phyloP scores from a whole-genome alignment of 35 echinoderm and acorn worm species.

The Heliocidaris erythrogramma region DNA sequence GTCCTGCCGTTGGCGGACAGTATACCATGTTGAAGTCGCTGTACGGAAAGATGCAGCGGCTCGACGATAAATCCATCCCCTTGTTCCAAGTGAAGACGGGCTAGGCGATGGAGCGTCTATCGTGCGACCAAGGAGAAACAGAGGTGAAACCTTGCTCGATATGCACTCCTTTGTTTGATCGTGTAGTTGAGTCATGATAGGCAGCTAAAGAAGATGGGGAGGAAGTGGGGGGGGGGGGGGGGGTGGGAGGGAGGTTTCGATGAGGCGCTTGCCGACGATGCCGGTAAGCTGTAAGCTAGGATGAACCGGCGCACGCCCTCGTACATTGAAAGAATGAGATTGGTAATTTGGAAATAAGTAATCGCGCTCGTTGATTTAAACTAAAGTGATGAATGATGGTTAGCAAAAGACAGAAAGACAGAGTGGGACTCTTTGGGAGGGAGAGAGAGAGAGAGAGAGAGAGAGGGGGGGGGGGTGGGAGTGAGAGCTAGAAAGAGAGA shows the following conservation, averaged over 20 bases:
- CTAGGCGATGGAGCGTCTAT: not conserved
- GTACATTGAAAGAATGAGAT: too few species aligned
- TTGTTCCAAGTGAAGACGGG: not conserved
- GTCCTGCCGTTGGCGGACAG: not conserved
- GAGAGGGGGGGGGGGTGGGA: not conserved
- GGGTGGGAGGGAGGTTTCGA: not conserved
- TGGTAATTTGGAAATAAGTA: too few species aligned
- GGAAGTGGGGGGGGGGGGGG: not conserved
- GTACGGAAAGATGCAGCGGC: not conserved
- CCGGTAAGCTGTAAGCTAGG: too few species aligned
- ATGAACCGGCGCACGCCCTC: not conserved
- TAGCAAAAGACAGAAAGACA: too few species aligned
- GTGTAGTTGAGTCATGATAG: conserved; percentile 10
- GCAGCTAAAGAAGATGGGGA: not conserved
- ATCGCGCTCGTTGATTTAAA: too few species aligned
- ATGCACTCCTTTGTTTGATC: not conserved
- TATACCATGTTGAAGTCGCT: not conserved
- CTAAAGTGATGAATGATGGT: too few species aligned
- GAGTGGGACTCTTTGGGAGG: too few species aligned
- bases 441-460: too few species aligned
- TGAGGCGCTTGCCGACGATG: not conserved
- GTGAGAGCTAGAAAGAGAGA: not conserved
- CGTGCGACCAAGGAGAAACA: not conserved
- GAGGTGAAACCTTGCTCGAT: not conserved
- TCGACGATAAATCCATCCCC: not conserved